Evolutionary conservation across 2,113 vertebrate species (phyloP), one percentile per base, ranked within the genome.

Genomic region (Romanogobio albipinnatus): DNA sequence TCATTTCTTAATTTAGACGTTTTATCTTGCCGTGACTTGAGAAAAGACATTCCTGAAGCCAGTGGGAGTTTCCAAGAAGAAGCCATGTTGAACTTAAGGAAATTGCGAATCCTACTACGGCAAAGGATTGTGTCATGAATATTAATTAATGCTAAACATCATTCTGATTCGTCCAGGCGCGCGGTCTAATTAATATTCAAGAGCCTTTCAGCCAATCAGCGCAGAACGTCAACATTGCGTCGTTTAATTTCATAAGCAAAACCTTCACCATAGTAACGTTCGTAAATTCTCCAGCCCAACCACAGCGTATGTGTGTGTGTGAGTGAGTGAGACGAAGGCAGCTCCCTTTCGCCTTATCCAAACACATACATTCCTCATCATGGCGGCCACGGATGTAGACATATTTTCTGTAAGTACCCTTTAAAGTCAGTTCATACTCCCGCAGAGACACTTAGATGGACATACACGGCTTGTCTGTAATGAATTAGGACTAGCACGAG

Each of bases 371-470:
- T 90, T 91, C 91, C 90, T 51, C 91, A 93, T 93, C 90, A 99
- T 98, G 97, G 97, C 97, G 88, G 96, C 97, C 87, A 95, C 96
- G 73, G 97, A 98, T 85, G 91, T 97, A 86, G 96, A 98, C 88
- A 95, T 96, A 77, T 95, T 95, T 91, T 95, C 95, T 89, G 97
- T 98, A 89, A 96, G 96, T 93, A 76, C 62, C 79, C 33, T 82
- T 66, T 45, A 24, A 14, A 78, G 33, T 86, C 47, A 53, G 7
- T 74, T 58, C 14, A 17, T 17, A 7, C 15, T 51, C 4, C 19
- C 26, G 5, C 15, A 53, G 43, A 68, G 4, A 14, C 56, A 1
- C 26, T 59, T 24, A 17, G 14, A 33, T 17, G 7, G 5, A n/a
- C 73, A 3, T 77, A 17, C 8, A 1, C 45, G 26, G 26, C 5